phyloP scores from a whole-genome alignment of 1,140 invertebrate species.

The Drosophila ogumai region DNA sequence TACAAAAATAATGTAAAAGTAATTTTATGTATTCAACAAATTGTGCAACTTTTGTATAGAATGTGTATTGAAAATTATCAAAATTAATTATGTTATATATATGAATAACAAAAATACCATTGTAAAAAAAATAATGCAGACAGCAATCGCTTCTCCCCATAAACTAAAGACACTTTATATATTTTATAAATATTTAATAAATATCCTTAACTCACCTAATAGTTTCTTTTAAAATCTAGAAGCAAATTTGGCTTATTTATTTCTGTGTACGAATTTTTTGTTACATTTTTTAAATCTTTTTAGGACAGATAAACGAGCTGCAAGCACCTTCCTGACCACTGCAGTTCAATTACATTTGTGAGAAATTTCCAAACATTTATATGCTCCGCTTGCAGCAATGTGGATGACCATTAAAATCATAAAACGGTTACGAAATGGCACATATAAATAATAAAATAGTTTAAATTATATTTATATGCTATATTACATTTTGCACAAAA shows the following conservation, averaged over 20 bases:
- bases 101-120: too few species aligned
- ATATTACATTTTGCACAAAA: slow-evolving; percentile 11
- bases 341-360: slow-evolving; percentile 11
- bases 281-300: rapidly evolving
- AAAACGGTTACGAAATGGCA: neutral
- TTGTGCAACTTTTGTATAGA: too few species aligned
- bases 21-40: too few species aligned
- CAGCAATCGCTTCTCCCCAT: too few species aligned
- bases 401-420: slow-evolving; percentile 6
- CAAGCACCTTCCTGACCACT: neutral
- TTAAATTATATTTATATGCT: neutral
- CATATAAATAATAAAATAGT: neutral
- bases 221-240: neutral
- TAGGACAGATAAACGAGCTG: neutral
- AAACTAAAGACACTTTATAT: too few species aligned
- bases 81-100: too few species aligned
- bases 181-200: neutral
- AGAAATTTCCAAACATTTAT: slow-evolving; percentile 23
- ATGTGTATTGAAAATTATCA: too few species aligned
- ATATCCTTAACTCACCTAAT: neutral
- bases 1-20: too few species aligned
- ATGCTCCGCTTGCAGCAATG: slow-evolving; percentile 4
- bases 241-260: neutral
- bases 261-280: neutral
- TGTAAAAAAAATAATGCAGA: too few species aligned